Percentiles rank a stretch among this genome's conserved stretches.
phyloP scores from a whole-genome alignment of 1,140 invertebrate genomes.

The Mizuhopecten yessoensis region DNA sequence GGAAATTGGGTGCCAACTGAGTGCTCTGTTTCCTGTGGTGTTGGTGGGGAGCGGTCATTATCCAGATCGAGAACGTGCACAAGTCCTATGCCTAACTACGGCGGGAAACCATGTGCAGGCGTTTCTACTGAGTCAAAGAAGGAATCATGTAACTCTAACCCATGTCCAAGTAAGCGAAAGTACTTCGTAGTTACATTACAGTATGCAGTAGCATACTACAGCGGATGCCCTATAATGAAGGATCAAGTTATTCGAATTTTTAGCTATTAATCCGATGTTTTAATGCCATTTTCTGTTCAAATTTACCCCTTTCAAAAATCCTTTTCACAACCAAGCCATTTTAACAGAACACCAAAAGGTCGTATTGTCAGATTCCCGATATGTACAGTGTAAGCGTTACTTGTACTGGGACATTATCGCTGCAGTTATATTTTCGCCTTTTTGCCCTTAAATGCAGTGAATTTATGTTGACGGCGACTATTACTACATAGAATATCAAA shows the following conservation, averaged over 20 bases:
- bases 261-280: not conserved
- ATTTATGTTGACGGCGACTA: no score
- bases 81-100: conserved; percentile 2
- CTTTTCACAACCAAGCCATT: no score
- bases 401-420: no score
- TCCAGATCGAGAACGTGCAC: not conserved
- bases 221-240: not conserved
- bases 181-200: not conserved
- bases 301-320: no score
- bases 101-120: conserved; percentile 58
- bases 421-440: no score
- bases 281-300: not conserved
- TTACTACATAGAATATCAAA: no score
- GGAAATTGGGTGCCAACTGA: not conserved
- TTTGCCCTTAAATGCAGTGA: no score
- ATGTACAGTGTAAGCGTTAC: no score
- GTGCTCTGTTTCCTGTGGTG: not conserved
- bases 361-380: no score
- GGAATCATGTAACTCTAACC: conserved; percentile 51
- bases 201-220: not conserved
- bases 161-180: conserved; percentile 61
- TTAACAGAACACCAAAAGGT: no score
- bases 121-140: conserved; percentile 25
- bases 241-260: not conserved
- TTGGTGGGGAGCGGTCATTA: not conserved